A percentile compares a stretch with the other conserved stretches of the same genome.
phyloP scores from a whole-genome alignment of 2,113 vertebrate species.

The Meles meles region DNA sequence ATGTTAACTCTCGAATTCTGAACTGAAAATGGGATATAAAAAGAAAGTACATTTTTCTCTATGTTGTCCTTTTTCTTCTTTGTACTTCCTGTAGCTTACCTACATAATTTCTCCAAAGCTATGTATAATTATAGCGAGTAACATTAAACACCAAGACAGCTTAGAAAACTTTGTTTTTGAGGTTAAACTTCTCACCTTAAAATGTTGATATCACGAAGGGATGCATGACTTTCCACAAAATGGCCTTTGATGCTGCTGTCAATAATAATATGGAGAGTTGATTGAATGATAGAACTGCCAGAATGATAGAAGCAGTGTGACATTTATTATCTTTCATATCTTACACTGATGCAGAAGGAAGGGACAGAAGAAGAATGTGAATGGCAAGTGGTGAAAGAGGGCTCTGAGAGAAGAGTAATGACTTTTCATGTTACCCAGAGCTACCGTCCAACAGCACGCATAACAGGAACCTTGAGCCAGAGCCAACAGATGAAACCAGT shows the following conservation, averaged over 20 bases:
- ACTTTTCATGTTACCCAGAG: not conserved
- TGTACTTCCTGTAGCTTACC: not conserved
- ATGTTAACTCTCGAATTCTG: slow-evolving; percentile 31
- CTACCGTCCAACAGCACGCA: too few species aligned
- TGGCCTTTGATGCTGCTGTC: not conserved
- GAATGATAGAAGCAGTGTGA: not conserved
- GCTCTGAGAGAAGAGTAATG: not conserved
- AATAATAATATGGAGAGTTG: not conserved
- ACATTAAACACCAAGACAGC: not conserved
- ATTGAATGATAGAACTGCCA: not conserved
- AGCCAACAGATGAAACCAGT: not conserved
- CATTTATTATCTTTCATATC: not conserved
- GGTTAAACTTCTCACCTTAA: not conserved
- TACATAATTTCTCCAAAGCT: not conserved
- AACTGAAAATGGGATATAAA: slow-evolving; percentile 33
- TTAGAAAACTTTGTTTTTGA: not conserved
- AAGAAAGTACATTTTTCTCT: slow-evolving; percentile 25
- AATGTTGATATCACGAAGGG: not conserved
- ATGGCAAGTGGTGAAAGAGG: not conserved
- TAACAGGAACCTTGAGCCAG: not conserved
- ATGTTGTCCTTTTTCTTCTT: slow-evolving; percentile 11
- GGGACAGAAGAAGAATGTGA: not conserved
- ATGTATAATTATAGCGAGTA: not conserved
- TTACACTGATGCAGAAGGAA: not conserved
- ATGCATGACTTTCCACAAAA: not conserved